A percentile compares a stretch with the other conserved stretches of the same genome.
These are phyloP conservation scores for Gallinago media DNA, from an alignment of 2,113 vertebrate species.

Conservation along the genomic window DNA sequence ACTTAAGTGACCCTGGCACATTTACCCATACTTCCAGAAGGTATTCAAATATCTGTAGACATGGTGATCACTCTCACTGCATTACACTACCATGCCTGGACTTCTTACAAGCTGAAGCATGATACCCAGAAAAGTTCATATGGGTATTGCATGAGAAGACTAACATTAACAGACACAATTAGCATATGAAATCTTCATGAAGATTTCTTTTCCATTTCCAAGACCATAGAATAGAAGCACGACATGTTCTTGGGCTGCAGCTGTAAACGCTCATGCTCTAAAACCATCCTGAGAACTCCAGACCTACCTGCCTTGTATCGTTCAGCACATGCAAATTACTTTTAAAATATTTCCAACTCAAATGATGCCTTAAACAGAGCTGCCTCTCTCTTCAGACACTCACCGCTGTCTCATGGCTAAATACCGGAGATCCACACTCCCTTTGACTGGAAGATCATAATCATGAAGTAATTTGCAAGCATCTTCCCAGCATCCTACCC, in stretches of 20 bases:
- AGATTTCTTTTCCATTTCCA: neutral
- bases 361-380: neutral
- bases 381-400: neutral
- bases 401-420: conserved; percentile 88
- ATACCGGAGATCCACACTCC: conserved; percentile 89
- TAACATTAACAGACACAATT: neutral
- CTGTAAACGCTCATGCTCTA: neutral
- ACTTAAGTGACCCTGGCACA: accelerated
- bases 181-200: neutral
- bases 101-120: neutral
- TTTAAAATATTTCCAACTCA: neutral
- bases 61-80: neutral
- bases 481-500: conserved; percentile 94
- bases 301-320: neutral
- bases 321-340: neutral
- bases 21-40: neutral
- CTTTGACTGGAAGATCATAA: conserved; percentile 84
- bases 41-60: neutral
- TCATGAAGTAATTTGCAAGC: conserved; percentile 87
- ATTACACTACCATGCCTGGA: neutral
- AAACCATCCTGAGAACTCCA: neutral
- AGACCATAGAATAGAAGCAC: neutral
- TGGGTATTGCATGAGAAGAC: neutral
- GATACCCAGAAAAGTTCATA: neutral
- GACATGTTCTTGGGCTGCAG: neutral